phyloP scores from a whole-genome alignment of 1,140 invertebrate genomes.

The Thalassaphorura encarpata region DNA sequence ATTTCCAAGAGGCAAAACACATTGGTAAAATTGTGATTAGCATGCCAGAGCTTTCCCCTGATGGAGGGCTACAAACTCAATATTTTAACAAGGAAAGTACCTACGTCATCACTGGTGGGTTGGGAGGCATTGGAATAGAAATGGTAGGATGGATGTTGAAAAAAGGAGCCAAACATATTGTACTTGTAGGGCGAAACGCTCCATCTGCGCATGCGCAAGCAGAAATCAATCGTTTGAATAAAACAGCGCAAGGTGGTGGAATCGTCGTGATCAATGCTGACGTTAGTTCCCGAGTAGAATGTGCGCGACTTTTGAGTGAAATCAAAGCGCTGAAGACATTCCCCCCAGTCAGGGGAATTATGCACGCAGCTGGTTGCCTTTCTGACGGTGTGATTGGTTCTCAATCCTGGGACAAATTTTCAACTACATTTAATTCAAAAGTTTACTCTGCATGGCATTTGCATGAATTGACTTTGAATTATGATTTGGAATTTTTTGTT shows the following conservation, averaged over 20 bases:
- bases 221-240: neutral
- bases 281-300: neutral
- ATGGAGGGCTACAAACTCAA: neutral
- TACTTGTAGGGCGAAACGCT: conserved; percentile 8
- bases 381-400: conserved; percentile 6
- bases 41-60: neutral
- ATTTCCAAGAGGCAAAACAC: neutral
- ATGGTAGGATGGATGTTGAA: conserved; percentile 5
- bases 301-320: neutral
- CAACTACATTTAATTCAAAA: conserved; percentile 10
- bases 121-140: conserved; percentile 19
- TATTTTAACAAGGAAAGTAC: conserved; percentile 11
- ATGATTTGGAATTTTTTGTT: conserved; percentile 13
- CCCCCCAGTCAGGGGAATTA: conserved; percentile 15
- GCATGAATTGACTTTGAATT: conserved; percentile 5
- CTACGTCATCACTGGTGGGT: conserved; percentile 18
- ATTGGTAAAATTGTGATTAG: neutral
- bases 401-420: conserved; percentile 9
- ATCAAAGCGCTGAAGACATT: neutral
- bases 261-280: conserved; percentile 1
- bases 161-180: conserved; percentile 12
- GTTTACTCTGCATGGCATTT: conserved; percentile 16
- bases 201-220: neutral
- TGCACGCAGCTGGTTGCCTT: conserved; percentile 14
- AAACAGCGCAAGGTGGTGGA: neutral